phyloP scores from a whole-genome alignment of 2,888 invertebrate genomes.

The Chrysolina americana region DNA sequence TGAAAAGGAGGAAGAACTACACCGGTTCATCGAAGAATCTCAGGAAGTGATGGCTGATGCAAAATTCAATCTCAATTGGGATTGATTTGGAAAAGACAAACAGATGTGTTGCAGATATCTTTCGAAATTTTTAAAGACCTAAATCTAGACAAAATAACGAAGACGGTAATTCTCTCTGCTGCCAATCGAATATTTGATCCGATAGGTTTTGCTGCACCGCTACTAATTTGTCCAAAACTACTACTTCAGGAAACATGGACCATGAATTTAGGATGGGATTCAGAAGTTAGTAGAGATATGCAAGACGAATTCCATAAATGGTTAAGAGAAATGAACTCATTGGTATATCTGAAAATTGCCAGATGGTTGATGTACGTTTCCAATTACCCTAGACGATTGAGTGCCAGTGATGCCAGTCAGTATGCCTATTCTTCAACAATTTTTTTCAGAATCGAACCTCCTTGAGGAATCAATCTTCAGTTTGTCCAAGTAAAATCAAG shows the following conservation, averaged over 20 bases:
- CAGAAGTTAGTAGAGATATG: not conserved
- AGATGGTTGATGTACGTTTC: not conserved
- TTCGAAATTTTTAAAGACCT: no score
- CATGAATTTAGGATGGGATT: not conserved
- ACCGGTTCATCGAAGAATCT: no score
- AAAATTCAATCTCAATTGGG: no score
- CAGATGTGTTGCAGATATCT: no score
- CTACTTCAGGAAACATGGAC: not conserved
- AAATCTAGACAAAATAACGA: no score
- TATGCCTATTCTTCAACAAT: conserved; percentile 11
- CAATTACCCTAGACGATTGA: not conserved
- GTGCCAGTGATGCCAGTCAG: conserved; percentile 20
- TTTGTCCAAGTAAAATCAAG: conserved; percentile 1
- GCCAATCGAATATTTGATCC: no score
- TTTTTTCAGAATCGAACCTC: not conserved
- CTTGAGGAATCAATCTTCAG: not conserved
- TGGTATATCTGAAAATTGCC: not conserved
- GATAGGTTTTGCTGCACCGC: no score
- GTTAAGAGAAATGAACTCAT: conserved; percentile 18
- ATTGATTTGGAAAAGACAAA: no score
- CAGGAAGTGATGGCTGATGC: no score
- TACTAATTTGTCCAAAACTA: not conserved
- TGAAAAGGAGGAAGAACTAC: no score
- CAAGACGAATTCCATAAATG: not conserved
- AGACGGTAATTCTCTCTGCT: no score